phyloP scores from a whole-genome alignment of 64 coral and sea anemone genomes.

The Stichodactyla mertensii region DNA sequence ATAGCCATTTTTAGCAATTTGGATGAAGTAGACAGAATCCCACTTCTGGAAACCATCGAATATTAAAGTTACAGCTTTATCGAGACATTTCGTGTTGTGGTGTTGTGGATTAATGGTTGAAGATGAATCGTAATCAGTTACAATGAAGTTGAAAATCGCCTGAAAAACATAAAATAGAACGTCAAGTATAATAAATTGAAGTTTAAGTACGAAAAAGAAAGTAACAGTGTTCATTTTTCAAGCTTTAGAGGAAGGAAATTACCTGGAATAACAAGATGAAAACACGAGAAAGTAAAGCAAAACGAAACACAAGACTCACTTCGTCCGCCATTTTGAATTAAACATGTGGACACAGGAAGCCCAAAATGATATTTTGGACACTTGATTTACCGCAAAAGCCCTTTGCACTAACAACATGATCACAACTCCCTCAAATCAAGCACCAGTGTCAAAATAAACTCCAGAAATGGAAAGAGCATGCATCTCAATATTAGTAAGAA shows the following conservation, averaged over 20 bases:
- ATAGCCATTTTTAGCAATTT: conserved; percentile 90
- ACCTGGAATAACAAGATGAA: conserved; percentile 36
- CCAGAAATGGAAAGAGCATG: too few relatives aligned
- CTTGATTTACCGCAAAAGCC: too few relatives aligned
- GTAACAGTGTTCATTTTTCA: background rate
- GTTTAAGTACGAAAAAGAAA: background rate
- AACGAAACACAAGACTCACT: background rate
- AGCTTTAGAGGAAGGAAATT: background rate
- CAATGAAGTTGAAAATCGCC: conserved; percentile 39
- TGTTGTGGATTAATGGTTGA: background rate
- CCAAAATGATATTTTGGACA: background rate
- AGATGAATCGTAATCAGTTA: conserved; percentile 73
- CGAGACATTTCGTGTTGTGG: conserved; percentile 4
- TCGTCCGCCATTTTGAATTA: conserved; percentile 58
- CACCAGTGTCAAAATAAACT: too few relatives aligned
- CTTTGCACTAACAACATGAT: too few relatives aligned
- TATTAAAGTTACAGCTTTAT: conserved; percentile 23
- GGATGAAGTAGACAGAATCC: conserved; percentile 89
- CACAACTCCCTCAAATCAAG: too few relatives aligned
- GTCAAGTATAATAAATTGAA: background rate
- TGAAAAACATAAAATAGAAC: conserved; percentile 29
- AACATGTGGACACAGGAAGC: background rate
- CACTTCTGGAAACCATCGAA: conserved; percentile 81
- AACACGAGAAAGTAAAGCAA: conserved; percentile 31
- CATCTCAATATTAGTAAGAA: too few relatives aligned